A percentile compares a stretch with the other conserved stretches of the same genome.
phyloP scores from a whole-genome alignment of 64 coral and sea anemone genomes.

The Cladopsammia gracilis region DNA sequence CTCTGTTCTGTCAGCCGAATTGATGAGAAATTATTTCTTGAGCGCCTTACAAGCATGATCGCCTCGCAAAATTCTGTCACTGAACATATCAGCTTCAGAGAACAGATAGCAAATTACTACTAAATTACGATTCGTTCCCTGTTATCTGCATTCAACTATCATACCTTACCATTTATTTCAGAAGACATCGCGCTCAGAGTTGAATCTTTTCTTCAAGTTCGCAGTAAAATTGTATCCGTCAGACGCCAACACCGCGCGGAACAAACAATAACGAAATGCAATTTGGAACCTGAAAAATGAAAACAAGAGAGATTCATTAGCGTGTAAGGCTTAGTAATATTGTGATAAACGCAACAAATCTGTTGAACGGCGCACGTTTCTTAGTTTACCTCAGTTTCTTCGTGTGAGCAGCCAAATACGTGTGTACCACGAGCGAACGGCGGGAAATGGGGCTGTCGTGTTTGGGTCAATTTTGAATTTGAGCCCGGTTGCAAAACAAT shows the following conservation, averaged over 20 bases:
- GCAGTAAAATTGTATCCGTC: conserved; percentile 6
- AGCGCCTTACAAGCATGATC: neutral
- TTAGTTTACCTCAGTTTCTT: neutral
- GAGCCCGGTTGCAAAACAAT: conserved; percentile 58
- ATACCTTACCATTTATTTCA: conserved; percentile 50
- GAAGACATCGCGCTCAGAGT: conserved; percentile 9
- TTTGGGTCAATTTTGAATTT: conserved; percentile 38
- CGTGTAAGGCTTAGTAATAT: conserved; percentile 13
- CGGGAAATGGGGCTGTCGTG: neutral
- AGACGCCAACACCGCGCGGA: neutral
- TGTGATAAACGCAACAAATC: conserved; percentile 4
- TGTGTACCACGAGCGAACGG: neutral
- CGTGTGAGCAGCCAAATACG: neutral
- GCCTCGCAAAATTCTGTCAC: neutral
- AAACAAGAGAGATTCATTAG: conserved; percentile 54
- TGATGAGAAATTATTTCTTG: conserved; percentile 13
- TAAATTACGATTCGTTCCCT: neutral
- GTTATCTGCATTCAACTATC: conserved; percentile 1
- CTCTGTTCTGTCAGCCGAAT: neutral
- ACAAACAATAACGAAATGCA: conserved; percentile 17
- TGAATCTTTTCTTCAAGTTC: neutral
- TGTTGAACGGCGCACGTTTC: neutral
- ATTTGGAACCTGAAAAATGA: conserved; percentile 36
- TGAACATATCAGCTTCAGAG: conserved; percentile 31
- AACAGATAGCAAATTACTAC: conserved; percentile 19